Base-by-base conservation (phyloP, 1,140 invertebrate species). In the Plutomurus gul region DNA sequence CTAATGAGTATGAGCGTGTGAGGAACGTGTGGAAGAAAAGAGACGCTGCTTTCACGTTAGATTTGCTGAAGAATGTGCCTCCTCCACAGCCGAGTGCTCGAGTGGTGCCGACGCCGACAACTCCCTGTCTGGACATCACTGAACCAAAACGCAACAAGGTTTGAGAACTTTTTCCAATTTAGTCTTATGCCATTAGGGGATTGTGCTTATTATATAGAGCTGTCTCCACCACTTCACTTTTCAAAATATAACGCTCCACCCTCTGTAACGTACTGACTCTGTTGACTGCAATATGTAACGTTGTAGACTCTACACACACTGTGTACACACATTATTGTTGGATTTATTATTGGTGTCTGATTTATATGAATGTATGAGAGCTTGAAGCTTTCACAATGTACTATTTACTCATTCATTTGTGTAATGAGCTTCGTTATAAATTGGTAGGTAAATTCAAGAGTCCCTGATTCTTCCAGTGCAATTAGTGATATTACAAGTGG, bases 1-100 rank as follows among this genome's bases (percentile, higher is more conserved):
- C 93, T 74, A 94, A 96, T 85, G 95, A 94, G 83, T 93, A 94
- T 85, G 90, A 91, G 84, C 88, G 89, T 79, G 84, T 93, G 36
- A 88, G 92, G 56, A 84, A 87, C 20, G 84, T 89, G 18, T 86
- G 89, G 37, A 84, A 81, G 51, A 80, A 82, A 39, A 43, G 83
- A 46, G 76, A 80, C 30, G 73, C 75, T 30, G 60, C 60, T 25
- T 82, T 80, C 33, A 77, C 76, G 5, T 4, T 80, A 51, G 79
- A 80, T 37, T 70, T 80, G 43, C 43, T 80, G 5, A 82, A 82
- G 46, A 82, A 27, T 77, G 71, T 80, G 22, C 81, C 78, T 18
- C 75, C 81, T 7, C 79, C 79, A 43, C 37, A 27, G n/a, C 25
- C 56, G n/a, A 65, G 36, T 30, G 16, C 56, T 27, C 56, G 56